These are phyloP conservation scores for Drosophila grimshawi DNA, from an alignment of 1,140 invertebrate genomes.

Conservation along the genomic window DNA sequence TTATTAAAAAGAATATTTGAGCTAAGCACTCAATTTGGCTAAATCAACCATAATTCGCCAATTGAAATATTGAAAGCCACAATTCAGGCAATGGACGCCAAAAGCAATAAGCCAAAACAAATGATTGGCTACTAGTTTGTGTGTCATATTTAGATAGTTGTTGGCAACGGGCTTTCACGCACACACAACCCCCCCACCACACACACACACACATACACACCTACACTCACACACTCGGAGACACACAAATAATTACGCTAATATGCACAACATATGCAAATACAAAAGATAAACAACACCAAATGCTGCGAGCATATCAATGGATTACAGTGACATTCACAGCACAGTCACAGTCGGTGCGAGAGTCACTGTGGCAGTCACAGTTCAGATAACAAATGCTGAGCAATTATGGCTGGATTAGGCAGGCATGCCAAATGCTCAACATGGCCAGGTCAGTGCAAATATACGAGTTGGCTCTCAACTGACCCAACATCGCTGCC, in stretches of 20 bases:
- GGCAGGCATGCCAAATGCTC: constrained; percentile 50
- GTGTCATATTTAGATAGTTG: constrained; percentile 42
- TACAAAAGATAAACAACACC: constrained; percentile 66
- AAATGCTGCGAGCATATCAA: constrained; percentile 46
- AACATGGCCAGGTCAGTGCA: constrained; percentile 17
- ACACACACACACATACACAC: constrained; percentile 3
- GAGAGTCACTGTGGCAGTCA: constrained; percentile 19
- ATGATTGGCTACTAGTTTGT: constrained; percentile 73
- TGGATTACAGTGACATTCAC: constrained; percentile 18
- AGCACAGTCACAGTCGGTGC: background rate
- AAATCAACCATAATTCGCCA: constrained; percentile 51
- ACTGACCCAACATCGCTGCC: background rate
- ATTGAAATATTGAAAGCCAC: constrained; percentile 59
- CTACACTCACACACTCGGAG: background rate
- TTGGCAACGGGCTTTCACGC: constrained; percentile 21
- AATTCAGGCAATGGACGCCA: constrained; percentile 51
- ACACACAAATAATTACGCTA: constrained; percentile 76
- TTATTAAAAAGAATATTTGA: background rate
- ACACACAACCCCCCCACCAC: background rate
- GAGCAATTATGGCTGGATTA: constrained; percentile 74
- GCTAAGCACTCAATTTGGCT: background rate
- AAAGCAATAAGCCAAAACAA: constrained; percentile 21
- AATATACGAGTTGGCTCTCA: constrained; percentile 11
- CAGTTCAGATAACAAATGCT: constrained; percentile 66
- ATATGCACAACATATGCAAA: constrained; percentile 53